Conservation (phyloP, 2,888 invertebrate genomes). For the Stenchaetothrips biformis region DNA sequence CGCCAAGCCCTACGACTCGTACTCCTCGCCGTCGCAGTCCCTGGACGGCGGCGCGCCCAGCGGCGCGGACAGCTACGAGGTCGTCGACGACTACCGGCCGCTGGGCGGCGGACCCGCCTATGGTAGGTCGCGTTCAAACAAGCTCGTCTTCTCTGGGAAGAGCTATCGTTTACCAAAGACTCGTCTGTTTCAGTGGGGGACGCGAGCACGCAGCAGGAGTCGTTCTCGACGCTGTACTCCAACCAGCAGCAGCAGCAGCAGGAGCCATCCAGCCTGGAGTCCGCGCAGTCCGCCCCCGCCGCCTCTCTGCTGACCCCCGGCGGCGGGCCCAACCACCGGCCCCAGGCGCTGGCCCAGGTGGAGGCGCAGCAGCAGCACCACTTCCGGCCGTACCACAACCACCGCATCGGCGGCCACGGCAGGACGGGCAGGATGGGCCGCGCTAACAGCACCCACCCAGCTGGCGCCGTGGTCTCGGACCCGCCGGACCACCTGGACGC, state of each 20-base stretch:
- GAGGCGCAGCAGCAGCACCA: background rate
- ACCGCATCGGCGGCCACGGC: background rate
- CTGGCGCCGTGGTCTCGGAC: background rate
- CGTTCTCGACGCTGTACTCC: background rate
- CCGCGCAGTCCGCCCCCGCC: background rate
- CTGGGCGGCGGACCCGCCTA: slow-evolving; percentile 4
- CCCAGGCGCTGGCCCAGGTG: background rate
- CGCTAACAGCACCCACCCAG: background rate
- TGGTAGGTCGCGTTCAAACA: background rate
- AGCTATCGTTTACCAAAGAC: no score
- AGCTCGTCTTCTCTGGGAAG: no score
- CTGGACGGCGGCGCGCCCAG: background rate
- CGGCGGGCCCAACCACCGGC: background rate
- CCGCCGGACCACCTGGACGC: background rate
- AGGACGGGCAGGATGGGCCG: background rate
- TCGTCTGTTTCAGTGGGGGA: slow-evolving; percentile 1
- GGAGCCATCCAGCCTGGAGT: background rate
- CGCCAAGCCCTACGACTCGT: slow-evolving; percentile 11
- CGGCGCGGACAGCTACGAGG: slow-evolving; percentile 16
- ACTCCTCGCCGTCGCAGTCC: slow-evolving; percentile 5
- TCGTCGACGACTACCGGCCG: slow-evolving; percentile 14
- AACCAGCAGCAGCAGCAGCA: background rate
- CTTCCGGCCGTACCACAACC: background rate
- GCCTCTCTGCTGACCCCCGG: background rate
- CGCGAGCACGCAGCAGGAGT: background rate